Evolutionary conservation across 2,888 invertebrate genomes (phyloP), one percentile per base, ranked within the genome.

Genomic region (Gibbula magus): DNA sequence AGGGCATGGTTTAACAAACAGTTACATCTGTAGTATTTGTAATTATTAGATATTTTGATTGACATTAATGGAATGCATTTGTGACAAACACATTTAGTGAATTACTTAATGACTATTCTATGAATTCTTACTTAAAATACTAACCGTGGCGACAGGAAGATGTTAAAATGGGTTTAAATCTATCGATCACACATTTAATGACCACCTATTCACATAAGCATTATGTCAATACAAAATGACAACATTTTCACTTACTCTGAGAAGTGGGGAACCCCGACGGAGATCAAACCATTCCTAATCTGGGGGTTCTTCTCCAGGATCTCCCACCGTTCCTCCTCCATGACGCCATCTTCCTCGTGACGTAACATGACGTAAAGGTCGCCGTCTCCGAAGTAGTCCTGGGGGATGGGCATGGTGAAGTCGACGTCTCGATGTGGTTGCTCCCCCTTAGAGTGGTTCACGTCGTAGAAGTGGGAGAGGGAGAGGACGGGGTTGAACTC

Each of bases 381-480:
- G 10, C 82, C 79, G n/a, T 84, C 81, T 22, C 79, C 81, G 29
- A 82, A 82, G 83, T 80, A 85, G 75, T 85, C 81, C 1, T 82
- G 79, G 0, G 86, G 85, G 10, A 83, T 66, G 0, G 86, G 86
- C 20, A 84, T 52, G 51, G 82, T 81, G 16, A 86, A 67, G n/a
- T 70, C 45, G 20, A 85, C 77, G 10, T 81, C 79, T 52, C 79
- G 75, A 5, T 56, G n/a, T 8, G 78, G 83, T 32, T 76, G 79
- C 22, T 81, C 56, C 3, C 52, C 73, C 0, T 77, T 29, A 39
- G 77, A 56, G 75, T 80, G 77, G 35, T 77, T 81, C 22, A 85
- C 16, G 35, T 85, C 82, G 54, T 83, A 86, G 78, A 86, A 86
- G 77, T 86, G 84, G 20, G 85, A 83, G 52, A 86, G 66, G 16